Evolutionary conservation across 1,140 invertebrate genomes (phyloP), one percentile per base, ranked within the genome.

Genomic region (Drosophila pruinosa): DNA sequence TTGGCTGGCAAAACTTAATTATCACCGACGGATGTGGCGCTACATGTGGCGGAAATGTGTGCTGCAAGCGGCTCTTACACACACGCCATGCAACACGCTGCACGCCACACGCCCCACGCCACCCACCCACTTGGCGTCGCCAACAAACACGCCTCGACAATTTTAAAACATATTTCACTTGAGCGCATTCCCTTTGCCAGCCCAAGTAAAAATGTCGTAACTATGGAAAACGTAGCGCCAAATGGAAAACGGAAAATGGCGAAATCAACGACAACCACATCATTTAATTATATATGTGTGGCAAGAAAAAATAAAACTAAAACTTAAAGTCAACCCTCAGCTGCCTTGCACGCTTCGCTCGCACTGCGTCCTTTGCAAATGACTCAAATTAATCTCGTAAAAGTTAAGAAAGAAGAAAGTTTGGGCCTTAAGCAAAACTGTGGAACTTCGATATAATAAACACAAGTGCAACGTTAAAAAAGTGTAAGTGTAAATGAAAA

Each of bases 161-260:
- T 85, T 85, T 83, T 74, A 74, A 85, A 85, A 83, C 80, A 85
- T 86, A 85, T 85, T 85, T 85, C 77, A 81, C 64, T 79, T 61
- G 74, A 86, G 62, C 53, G 36, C 58, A 64, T 56, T 38, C 19
- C 36, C 53, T 59, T 62, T 57, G 58, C 58, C 56, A 8, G 58
- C 14, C 47, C 48, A 31, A 36, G 59, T 36, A 57, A 56, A 73
- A 67, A 43, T 75, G 71, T 80, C 63, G 15, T 7, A 31, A n/a
- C n/a, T 8, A 26, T 22, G 28, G 39, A 31, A 34, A 47, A 10
- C 1, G 14, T 8, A 17, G 47, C 17, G 24, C 1, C 31, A 47
- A 38, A 38, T 48, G 57, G 41, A 3, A 56, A 41, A 36, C 12
- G 41, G 12, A 14, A 38, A 47, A 50, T 52, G 22, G 12, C 21